These are phyloP conservation scores for Emesis furor DNA, from an alignment of 2,888 invertebrate genomes.

Conservation along the genomic window DNA sequence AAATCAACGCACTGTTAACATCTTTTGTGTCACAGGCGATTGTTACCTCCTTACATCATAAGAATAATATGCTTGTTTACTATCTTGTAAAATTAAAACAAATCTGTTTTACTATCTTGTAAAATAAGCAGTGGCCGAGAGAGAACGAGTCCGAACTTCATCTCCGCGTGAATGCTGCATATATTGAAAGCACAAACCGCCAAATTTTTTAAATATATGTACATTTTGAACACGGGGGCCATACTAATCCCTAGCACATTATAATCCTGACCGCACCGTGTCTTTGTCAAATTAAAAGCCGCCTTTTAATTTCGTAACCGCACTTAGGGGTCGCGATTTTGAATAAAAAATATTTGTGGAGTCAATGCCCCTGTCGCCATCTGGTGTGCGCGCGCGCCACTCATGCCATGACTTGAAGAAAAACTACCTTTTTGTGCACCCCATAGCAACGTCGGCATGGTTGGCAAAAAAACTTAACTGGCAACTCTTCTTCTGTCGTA, in stretches of 20 bases:
- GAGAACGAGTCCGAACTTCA: too few relatives aligned
- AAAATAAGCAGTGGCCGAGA: too few relatives aligned
- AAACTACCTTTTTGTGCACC: conserved; percentile 79
- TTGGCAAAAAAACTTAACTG: background rate
- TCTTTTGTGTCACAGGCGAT: too few relatives aligned
- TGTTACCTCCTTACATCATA: too few relatives aligned
- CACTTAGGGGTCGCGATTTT: conserved; percentile 88
- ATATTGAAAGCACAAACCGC: too few relatives aligned
- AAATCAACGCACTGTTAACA: too few relatives aligned
- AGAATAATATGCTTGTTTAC: too few relatives aligned
- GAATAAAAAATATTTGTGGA: conserved; percentile 84
- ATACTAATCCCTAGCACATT: background rate
- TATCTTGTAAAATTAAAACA: too few relatives aligned
- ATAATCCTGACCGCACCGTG: conserved; percentile 79
- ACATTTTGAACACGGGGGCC: background rate
- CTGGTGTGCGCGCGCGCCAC: conserved; percentile 85
- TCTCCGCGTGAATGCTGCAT: too few relatives aligned
- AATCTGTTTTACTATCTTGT: too few relatives aligned
- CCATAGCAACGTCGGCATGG: conserved; percentile 79
- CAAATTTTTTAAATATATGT: too few relatives aligned
- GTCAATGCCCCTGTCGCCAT: conserved; percentile 89
- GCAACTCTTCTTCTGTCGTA: too few relatives aligned
- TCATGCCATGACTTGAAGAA: conserved; percentile 54
- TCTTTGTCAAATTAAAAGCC: conserved; percentile 84
- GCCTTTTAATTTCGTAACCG: conserved; percentile 83